Base-by-base conservation (phyloP, 1,140 invertebrate genomes). In the Reticulitermes speratus region DNA sequence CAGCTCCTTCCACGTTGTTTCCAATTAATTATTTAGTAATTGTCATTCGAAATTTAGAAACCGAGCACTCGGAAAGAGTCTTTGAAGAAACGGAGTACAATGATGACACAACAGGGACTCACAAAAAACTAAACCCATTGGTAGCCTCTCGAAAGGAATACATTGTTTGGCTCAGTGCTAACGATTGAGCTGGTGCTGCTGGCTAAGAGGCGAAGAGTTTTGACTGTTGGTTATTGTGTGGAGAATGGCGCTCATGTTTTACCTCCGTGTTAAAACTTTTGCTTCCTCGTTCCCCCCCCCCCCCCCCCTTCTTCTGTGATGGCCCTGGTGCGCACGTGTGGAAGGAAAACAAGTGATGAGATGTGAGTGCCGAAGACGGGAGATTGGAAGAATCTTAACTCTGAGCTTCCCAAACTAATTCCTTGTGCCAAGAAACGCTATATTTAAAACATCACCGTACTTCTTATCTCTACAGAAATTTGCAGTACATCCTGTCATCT, bases 381-480 rank as follows among this genome's bases (percentile, higher is more conserved):
- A 48, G 45, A 48, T 16, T 12, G 9, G 45, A 48, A 16, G 14
- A 44, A 23, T 44, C 83, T 84, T 84, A 30, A 23, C 44, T 59
- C 83, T 52, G 21, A 44, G 52, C 44, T 14, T 32, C 45, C 23
- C 83, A 21, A 52, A 52, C 83, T 84, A n/a, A 84, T 84, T 52
- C 83, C 83, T 12, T 45, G 83, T 84, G 83, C 83, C 83, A 84
- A 84, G 83, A 52, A 30, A 59, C 44, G 83, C 45, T 84, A 84
- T 84, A 84, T 84, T 84, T 84, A 84, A 84, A 52, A 55, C 83
- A 32, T 21, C 23, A 84, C 45, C 21, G 83, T 9, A 84, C 44
- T 84, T 55, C 83, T 52, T 52, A 32, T 14, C 83, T 44, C 45
- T 84, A 84, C 45, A 84, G 44, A 45, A 30, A 25, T 32, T 52